Evolutionary conservation across 2,888 invertebrate species (phyloP).

Genomic region (Ecliptopera silaceata): DNA sequence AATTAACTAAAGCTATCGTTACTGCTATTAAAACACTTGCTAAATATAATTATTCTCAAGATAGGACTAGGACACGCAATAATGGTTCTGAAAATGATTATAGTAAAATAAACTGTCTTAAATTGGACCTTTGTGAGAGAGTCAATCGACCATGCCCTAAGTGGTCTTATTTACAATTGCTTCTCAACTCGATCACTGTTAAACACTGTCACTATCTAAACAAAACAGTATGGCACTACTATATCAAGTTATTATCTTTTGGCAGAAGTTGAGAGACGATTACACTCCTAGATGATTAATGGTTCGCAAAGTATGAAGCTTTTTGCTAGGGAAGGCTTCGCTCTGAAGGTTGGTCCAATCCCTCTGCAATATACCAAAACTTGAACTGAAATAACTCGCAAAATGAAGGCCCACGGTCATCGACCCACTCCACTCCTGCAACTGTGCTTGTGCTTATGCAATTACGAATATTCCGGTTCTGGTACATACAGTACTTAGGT

Average conservation of each 20-base stretch:
- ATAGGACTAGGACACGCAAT: no score
- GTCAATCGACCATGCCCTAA: no score
- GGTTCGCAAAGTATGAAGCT: not conserved
- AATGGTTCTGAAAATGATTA: no score
- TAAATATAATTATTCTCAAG: not conserved
- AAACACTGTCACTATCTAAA: no score
- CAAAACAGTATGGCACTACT: no score
- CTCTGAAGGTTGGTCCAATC: not conserved
- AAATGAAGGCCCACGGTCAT: slow-evolving; percentile 63
- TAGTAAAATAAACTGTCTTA: no score
- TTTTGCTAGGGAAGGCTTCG: not conserved
- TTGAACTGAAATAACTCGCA: slow-evolving; percentile 39
- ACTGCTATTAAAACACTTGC: not conserved
- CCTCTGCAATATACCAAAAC: not conserved
- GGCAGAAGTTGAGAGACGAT: no score
- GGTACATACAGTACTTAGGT: slow-evolving; percentile 41
- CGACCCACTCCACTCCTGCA: slow-evolving; percentile 58
- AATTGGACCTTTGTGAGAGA: no score
- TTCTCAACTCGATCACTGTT: no score
- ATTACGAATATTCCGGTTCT: slow-evolving; percentile 61
- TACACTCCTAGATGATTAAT: no score
- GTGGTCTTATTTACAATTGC: no score
- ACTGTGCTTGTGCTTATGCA: slow-evolving; percentile 66
- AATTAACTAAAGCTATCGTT: not conserved
- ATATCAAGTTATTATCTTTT: no score